These are phyloP conservation scores for Chymomyza amoena DNA, from an alignment of 2,888 invertebrate species.

Conservation along the genomic window DNA sequence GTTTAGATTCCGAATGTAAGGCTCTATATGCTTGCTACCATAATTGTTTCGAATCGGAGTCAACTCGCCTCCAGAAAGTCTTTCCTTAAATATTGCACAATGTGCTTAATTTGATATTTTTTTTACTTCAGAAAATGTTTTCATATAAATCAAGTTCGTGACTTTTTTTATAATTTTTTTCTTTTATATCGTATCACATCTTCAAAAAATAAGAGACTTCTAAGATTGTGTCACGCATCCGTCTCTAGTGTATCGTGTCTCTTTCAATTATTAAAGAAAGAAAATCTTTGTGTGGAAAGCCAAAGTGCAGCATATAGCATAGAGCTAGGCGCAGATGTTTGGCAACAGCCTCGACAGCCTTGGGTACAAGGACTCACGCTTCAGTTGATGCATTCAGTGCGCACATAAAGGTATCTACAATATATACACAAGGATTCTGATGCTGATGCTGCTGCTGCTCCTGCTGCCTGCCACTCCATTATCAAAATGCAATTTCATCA, in stretches of 20 bases:
- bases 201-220: too few species aligned
- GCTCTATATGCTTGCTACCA: too few species aligned
- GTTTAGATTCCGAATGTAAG: too few species aligned
- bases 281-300: neutral
- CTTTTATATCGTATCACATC: too few species aligned
- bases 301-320: neutral
- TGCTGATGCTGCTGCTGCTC: too few species aligned
- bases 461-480: slow-evolving; percentile 34
- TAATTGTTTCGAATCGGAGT: too few species aligned
- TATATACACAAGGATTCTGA: neutral
- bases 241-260: neutral
- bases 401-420: slow-evolving; percentile 2
- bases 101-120: too few species aligned
- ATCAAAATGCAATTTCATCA: slow-evolving; percentile 60
- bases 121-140: too few species aligned
- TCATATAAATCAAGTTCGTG: too few species aligned
- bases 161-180: too few species aligned
- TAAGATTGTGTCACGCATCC: neutral
- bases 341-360: neutral
- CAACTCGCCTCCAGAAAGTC: too few species aligned
- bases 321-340: neutral
- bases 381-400: neutral
- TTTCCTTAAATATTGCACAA: too few species aligned
- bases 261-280: slow-evolving; percentile 3
- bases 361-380: slow-evolving; percentile 2